Evolutionary conservation across 2,888 invertebrate genomes (phyloP).

Genomic region (Epinotia ramella): DNA sequence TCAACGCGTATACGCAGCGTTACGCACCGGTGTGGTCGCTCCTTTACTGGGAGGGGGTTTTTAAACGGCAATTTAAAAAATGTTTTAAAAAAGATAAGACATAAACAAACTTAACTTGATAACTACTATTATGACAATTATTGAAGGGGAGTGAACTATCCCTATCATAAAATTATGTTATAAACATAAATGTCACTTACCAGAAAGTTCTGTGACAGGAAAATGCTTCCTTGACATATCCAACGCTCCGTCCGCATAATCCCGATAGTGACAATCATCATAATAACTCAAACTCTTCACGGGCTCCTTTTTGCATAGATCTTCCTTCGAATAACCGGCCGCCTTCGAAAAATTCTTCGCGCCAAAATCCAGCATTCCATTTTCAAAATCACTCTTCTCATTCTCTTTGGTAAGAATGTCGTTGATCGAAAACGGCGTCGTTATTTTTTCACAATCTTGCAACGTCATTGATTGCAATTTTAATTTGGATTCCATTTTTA

Average conservation of each 20-base stretch:
- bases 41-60: no score
- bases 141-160: not conserved
- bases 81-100: no score
- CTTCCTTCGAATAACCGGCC: slow-evolving; percentile 61
- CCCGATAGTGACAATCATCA: slow-evolving; percentile 73
- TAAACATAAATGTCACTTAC: slow-evolving; percentile 53
- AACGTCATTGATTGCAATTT: slow-evolving; percentile 65
- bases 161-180: not conserved
- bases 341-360: slow-evolving; percentile 71
- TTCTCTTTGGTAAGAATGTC: slow-evolving; percentile 88
- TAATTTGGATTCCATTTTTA: slow-evolving; percentile 77
- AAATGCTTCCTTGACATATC: slow-evolving; percentile 82
- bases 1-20: no score
- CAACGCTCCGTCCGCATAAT: slow-evolving; percentile 73
- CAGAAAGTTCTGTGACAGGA: slow-evolving; percentile 79
- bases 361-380: slow-evolving; percentile 71
- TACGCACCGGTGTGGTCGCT: no score
- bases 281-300: slow-evolving; percentile 75
- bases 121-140: no score
- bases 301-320: slow-evolving; percentile 72
- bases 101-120: no score
- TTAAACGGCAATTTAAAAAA: no score
- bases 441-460: slow-evolving; percentile 78
- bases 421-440: slow-evolving; percentile 90
- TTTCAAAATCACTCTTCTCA: slow-evolving; percentile 78